phyloP scores from a whole-genome alignment of 2,888 invertebrate species.

The Lepidocyrtoides sp. region DNA sequence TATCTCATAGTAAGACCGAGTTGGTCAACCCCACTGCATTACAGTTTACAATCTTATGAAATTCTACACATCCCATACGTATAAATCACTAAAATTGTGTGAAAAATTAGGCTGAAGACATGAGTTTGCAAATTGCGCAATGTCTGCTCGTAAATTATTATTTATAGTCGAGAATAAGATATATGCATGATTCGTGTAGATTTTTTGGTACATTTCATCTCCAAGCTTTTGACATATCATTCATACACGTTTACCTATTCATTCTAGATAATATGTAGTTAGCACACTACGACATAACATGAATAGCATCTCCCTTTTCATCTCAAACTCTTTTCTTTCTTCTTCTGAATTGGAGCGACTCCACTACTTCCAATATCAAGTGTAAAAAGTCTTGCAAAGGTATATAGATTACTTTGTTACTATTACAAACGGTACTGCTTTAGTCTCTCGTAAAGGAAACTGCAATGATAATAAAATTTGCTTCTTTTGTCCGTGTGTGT shows the following conservation, averaged over 20 bases:
- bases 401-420: constrained; percentile 12
- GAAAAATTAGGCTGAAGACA: constrained; percentile 73
- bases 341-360: constrained; percentile 59
- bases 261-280: too few relatives aligned
- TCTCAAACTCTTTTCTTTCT: neutral
- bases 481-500: constrained; percentile 25
- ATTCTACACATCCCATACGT: neutral
- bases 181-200: constrained; percentile 51
- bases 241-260: too few relatives aligned
- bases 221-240: constrained; percentile 23
- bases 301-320: constrained; percentile 14
- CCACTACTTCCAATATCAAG: neutral
- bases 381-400: too few relatives aligned
- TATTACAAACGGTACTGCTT: neutral
- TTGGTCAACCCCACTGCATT: too few relatives aligned
- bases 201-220: constrained; percentile 65
- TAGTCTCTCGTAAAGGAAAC: constrained; percentile 28
- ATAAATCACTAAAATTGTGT: constrained; percentile 70
- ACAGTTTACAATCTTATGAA: too few relatives aligned
- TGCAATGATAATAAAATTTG: constrained; percentile 70
- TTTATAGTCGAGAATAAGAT: too few relatives aligned
- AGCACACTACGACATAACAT: constrained; percentile 20
- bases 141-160: constrained; percentile 73
- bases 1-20: too few relatives aligned
- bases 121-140: constrained; percentile 62